Evolutionary conservation across 2,113 vertebrate genomes (phyloP), one percentile per base, ranked within the genome.

Genomic region (Perca fluviatilis): DNA sequence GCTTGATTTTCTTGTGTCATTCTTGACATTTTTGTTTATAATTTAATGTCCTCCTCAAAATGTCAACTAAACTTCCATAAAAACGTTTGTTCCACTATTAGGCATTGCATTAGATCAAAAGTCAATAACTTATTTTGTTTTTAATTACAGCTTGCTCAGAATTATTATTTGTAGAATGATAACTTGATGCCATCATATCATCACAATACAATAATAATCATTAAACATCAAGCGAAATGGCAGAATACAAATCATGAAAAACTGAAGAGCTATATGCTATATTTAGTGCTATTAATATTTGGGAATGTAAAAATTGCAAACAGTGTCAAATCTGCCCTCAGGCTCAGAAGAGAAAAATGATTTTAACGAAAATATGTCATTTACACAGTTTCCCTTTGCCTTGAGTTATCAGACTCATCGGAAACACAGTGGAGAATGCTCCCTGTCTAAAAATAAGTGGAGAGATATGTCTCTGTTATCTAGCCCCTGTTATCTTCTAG

Each of bases 351-450:
- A 71, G 69, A 71, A 65, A 84, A 84, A 72, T 58, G 4, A 86
- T 89, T 90, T 88, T 80, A 82, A 84, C 53, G 61, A 88, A 86
- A 80, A 79, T 27, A 85, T 89, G 79, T 73, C 54, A 80, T 86
- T 89, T 84, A 80, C 18, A 82, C 61, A 63, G 77, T 89, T 79
- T 80, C 61, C 40, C 53, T 82, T 83, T 72, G 68, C 72, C 75
- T 86, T 18, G 19, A 89, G 79, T 79, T 74, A 78, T 71, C 53
- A 79, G 64, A 78, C 64, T 53, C 74, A 50, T 85, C 15, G 70
- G 58, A 80, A 47, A 15, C 54, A 21, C 36, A 23, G 66, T 13
- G 57, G 5, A 60, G 23, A 72, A 54, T 49, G 23, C 27, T 30
- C 30, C 30, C 21, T 46, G 51, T 65, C 57, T 46, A 25, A 67